Evolutionary conservation across 1,140 invertebrate species (phyloP), one percentile per base, ranked within the genome.

Genomic region (Papilio polytes): DNA sequence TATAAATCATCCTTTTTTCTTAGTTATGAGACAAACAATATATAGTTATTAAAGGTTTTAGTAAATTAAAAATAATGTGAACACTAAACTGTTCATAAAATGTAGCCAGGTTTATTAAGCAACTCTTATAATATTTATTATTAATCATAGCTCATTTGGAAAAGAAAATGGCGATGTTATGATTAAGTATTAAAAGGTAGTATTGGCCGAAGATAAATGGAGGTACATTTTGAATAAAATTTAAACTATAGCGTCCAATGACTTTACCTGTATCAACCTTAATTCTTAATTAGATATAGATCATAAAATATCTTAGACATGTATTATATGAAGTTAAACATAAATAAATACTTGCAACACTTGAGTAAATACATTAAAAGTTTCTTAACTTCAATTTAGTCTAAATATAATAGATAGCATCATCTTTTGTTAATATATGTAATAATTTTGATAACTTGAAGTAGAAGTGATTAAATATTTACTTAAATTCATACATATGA

Each of bases 121-220:
- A 51, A 15, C 51, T n/a, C n/a, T 56, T 56, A 56, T 56, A 56
- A 56, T 56, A 56, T 20, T 56, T 1, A 8, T 56, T 20, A 8
- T 20, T 56, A 56, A 56, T 56, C n/a, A 1, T 56, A 56, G 53
- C 53, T 56, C 53, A 56, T 56, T 56, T 56, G 53, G 53, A 56
- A 7, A 56, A 56, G 53, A 56, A 56, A 9, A 56, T 56, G 53
- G 53, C 53, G 53, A 56, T 18, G 53, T 20, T 56, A 56, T 56
- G 53, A 56, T 56, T 56, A 20, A 56, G 18, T 56, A 20, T n/a
- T 20, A n/a, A 56, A 56, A 56, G 53, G 53, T 56, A 56, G 18
- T 56, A 20, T 26, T 81, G 13, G 48, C 59, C 56, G 1, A 83
- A 36, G 56, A 48, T 77, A 82, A 83, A 76, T 81, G 85, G 18